Evolutionary conservation across 1,140 invertebrate species (phyloP).

Genomic region (Zaprionus lachaisei): DNA sequence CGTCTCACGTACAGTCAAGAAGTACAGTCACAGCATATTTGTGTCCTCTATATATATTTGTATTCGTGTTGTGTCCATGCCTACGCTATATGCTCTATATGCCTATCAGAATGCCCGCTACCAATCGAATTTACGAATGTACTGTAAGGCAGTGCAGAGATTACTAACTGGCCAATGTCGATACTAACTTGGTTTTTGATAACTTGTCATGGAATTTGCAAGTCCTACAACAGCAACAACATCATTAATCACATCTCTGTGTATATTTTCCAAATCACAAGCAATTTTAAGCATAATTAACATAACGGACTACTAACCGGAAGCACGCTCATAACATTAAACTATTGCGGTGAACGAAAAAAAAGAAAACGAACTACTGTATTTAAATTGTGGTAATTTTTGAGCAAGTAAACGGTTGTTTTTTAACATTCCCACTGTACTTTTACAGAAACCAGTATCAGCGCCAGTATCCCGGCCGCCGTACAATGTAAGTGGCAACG

Average conservation of each 20-base stretch:
- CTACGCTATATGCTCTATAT: slow-evolving; percentile 12
- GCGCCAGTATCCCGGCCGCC: slow-evolving; percentile 81
- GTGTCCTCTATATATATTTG: slow-evolving; percentile 25
- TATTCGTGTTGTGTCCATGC: slow-evolving; percentile 30
- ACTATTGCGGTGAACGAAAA: slow-evolving; percentile 26
- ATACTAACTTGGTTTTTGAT: slow-evolving; percentile 62
- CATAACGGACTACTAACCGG: slow-evolving; percentile 51
- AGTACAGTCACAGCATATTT: slow-evolving; percentile 54
- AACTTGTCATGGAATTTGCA: slow-evolving; percentile 58
- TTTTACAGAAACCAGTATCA: slow-evolving; percentile 80
- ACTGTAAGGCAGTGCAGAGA: slow-evolving; percentile 48
- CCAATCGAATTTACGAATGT: slow-evolving; percentile 46
- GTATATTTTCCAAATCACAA: slow-evolving; percentile 75
- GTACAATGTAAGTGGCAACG: slow-evolving; percentile 79
- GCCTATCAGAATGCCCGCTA: slow-evolving; percentile 47
- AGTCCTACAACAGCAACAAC: slow-evolving; percentile 54
- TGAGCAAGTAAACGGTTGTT: slow-evolving; percentile 17
- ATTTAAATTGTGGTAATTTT: slow-evolving; percentile 31
- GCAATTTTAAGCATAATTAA: slow-evolving; percentile 50
- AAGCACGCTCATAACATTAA: slow-evolving; percentile 69
- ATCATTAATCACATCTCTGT: slow-evolving; percentile 72
- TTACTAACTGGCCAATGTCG: slow-evolving; percentile 56
- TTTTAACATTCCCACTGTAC: slow-evolving; percentile 26
- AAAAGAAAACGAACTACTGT: slow-evolving; percentile 18
- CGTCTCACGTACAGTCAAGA: slow-evolving; percentile 56